phyloP scores from a whole-genome alignment of 2,888 invertebrate genomes.

The Lycocerus yunnanus region DNA sequence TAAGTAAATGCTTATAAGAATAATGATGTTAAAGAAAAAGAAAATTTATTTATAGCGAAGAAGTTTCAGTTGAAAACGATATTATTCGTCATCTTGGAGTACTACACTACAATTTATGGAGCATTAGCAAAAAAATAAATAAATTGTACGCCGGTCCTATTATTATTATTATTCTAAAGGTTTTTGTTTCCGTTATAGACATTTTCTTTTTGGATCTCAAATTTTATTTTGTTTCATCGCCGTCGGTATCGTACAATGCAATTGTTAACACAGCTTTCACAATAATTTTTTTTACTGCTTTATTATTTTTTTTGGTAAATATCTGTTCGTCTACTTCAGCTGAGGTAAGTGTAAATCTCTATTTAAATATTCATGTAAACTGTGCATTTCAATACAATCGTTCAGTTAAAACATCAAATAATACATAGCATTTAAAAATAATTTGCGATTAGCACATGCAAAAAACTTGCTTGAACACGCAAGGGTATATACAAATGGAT shows the following conservation, averaged over 20 bases:
- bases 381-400: no score
- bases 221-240: neutral
- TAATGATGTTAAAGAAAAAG: no score
- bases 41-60: neutral
- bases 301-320: neutral
- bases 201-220: neutral
- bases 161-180: neutral
- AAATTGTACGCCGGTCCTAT: neutral
- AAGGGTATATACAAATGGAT: no score
- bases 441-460: no score
- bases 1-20: neutral
- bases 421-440: no score
- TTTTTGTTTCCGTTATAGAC: neutral
- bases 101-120: constrained; percentile 6
- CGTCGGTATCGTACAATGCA: neutral
- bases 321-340: constrained; percentile 13
- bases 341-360: constrained; percentile 2
- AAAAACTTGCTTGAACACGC: no score
- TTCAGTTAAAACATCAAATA: no score
- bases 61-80: neutral
- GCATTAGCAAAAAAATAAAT: constrained; percentile 2
- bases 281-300: neutral
- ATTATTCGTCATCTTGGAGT: neutral
- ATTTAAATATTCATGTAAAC: no score
- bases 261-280: rapidly evolving